A percentile compares a stretch with the other conserved stretches of the same genome.
phyloP scores from a whole-genome alignment of 2,113 vertebrate species.

The Platysternon megacephalum region DNA sequence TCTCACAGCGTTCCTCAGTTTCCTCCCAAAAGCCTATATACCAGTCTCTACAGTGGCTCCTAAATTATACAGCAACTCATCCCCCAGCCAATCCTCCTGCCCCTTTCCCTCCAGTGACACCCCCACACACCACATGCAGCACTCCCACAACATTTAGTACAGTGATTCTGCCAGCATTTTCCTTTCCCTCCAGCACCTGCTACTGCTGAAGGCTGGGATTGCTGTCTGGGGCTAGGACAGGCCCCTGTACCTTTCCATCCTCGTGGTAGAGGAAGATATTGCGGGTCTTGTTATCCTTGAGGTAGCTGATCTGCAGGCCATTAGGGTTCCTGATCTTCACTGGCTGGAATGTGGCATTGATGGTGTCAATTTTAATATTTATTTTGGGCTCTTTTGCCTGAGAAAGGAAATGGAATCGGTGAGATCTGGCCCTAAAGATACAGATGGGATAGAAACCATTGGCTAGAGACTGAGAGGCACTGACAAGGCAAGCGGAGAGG shows the following conservation, averaged over 20 bases:
- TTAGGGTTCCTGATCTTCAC: constrained; percentile 88
- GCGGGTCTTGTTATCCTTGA: constrained; percentile 92
- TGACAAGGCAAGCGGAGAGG: background rate
- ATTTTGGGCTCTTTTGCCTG: constrained; percentile 93
- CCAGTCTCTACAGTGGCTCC: background rate
- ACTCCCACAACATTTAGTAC: background rate
- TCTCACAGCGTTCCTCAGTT: background rate
- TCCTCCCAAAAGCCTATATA: background rate
- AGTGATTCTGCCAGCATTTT: background rate
- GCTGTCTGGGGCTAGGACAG: background rate
- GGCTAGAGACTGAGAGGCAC: background rate
- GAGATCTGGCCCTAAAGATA: background rate
- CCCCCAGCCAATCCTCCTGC: background rate
- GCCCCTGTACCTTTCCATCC: constrained; percentile 82
- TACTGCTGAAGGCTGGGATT: background rate
- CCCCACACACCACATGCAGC: constrained; percentile 21
- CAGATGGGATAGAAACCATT: background rate
- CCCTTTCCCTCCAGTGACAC: background rate
- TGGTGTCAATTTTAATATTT: constrained; percentile 86
- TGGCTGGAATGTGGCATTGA: constrained; percentile 92
- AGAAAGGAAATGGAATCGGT: background rate
- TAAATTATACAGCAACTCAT: background rate
- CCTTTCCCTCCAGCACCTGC: background rate
- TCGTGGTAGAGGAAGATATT: constrained; percentile 93
- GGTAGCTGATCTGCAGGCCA: constrained; percentile 91